phyloP scores from a whole-genome alignment of 2,113 vertebrate genomes.

The Cololabis saira region DNA sequence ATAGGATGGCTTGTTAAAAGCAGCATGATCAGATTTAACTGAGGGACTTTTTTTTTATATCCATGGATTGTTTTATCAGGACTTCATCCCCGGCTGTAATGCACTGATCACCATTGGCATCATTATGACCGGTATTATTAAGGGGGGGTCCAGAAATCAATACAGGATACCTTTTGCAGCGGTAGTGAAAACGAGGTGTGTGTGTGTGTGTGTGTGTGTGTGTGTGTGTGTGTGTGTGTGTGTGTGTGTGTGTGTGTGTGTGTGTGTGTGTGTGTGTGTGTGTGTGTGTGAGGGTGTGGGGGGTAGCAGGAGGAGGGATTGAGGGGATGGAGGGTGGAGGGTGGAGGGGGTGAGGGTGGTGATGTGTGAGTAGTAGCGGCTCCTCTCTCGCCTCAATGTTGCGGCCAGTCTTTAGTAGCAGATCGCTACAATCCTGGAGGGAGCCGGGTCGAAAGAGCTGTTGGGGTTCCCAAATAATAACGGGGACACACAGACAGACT shows the following conservation, averaged over 20 bases:
- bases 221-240: no score
- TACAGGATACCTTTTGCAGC: constrained; percentile 83
- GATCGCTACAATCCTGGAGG: constrained; percentile 84
- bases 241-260: constrained; percentile 40
- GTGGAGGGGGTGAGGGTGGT: constrained; percentile 67
- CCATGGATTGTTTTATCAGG: constrained; percentile 52
- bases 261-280: background rate
- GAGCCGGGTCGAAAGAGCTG: constrained; percentile 82
- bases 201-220: constrained; percentile 14
- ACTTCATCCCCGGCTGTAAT: constrained; percentile 58
- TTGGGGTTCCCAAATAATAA: constrained; percentile 82
- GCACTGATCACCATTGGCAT: constrained; percentile 76
- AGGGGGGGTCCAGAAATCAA: constrained; percentile 74
- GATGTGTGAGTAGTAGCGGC: constrained; percentile 85
- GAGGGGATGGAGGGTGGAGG: background rate
- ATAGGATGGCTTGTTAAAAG: constrained; percentile 48
- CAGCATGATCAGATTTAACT: constrained; percentile 59
- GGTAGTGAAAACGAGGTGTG: constrained; percentile 79
- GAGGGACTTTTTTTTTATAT: constrained; percentile 50
- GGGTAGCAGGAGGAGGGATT: constrained; percentile 25
- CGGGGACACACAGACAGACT: constrained; percentile 76
- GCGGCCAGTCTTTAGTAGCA: constrained; percentile 82
- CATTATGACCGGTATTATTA: constrained; percentile 79
- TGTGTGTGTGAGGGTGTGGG: background rate
- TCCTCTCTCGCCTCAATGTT: constrained; percentile 83